Percentiles rank a stretch among this genome's conserved stretches.
These are phyloP conservation scores for Scaptomyza montana DNA, from an alignment of 1,140 invertebrate species.

Conservation along the genomic window DNA sequence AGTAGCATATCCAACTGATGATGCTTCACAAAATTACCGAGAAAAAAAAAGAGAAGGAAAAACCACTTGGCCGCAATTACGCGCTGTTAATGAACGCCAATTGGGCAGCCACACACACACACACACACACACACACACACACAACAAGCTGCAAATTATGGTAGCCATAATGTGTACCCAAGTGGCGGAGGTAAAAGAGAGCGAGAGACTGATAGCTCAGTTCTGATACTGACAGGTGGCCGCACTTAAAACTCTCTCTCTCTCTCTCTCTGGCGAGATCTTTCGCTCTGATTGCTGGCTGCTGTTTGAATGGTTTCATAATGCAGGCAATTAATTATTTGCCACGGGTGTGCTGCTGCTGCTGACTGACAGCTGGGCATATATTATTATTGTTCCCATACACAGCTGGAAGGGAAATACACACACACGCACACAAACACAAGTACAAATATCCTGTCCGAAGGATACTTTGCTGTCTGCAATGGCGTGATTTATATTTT, in stretches of 20 bases:
- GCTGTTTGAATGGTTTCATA: conserved; percentile 34
- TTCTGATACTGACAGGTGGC: conserved; percentile 65
- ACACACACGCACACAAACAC: not conserved
- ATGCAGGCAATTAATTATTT: conserved; percentile 80
- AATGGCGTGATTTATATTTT: conserved; percentile 74
- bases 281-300: conserved; percentile 2
- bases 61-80: conserved; percentile 76
- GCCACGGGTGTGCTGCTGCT: conserved; percentile 48
- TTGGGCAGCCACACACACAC: conserved; percentile 52
- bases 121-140: conserved; percentile 3
- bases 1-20: not conserved
- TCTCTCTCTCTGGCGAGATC: not conserved
- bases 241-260: conserved; percentile 51
- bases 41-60: not conserved
- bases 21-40: conserved; percentile 20
- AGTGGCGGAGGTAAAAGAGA: not conserved
- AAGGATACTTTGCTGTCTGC: conserved; percentile 40
- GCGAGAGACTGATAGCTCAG: not conserved
- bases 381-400: conserved; percentile 72
- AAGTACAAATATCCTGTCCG: conserved; percentile 4
- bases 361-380: conserved; percentile 70
- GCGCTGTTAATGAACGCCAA: conserved; percentile 75
- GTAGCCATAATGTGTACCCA: conserved; percentile 43
- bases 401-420: not conserved
- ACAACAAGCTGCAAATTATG: conserved; percentile 81